Evolutionary conservation across 2,797 vertebrate genomes (phyloP), one percentile per base, ranked within the genome.

Genomic region (Bovichtus diacanthus): DNA sequence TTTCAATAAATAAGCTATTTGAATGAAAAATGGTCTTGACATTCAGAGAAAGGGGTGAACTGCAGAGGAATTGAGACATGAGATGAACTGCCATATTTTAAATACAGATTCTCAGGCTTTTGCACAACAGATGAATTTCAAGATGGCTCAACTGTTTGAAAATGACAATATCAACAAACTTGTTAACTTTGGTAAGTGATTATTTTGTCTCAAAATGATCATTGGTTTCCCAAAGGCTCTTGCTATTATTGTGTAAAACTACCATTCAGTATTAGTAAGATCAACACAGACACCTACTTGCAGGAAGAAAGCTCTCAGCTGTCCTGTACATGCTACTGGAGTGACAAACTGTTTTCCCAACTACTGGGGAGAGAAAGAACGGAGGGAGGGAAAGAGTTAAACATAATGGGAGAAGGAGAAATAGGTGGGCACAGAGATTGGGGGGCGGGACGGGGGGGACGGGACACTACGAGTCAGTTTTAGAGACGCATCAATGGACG

Each of bases 131-230:
- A 71, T 49, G 41, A n/a, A 69, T 77, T 74, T 82, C 49, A 71
- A 74, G n/a, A 68, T 81, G 74, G 56, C 51, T 62, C 64, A 27
- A 72, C 36, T 36, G 34, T 72, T 70, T 41, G 34, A 78, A 86
- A 75, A 88, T 49, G 21, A 56, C 55, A 61, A 16, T 11, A 53
- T 71, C 25, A 64, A 72, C 9, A 53, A 67, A 78, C 54, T 60
- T 47, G 49, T 76, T 51, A 74, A 81, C 83, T 91, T 87, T 90
- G 86, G 87, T 87, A 74, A 67, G 50, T 86, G 71, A 73, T 65
- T 72, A 53, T 67, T 70, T 58, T 54, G 43, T 62, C 61, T 74
- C 49, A 74, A 64, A 81, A 70, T 76, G 25, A 63, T 83, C 77
- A 76, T 66, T 86, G 70, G 58, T 88, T 87, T 85, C 75, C 65